Base-by-base conservation (phyloP, 2,113 vertebrate species). In the Callionymus lyra region DNA sequence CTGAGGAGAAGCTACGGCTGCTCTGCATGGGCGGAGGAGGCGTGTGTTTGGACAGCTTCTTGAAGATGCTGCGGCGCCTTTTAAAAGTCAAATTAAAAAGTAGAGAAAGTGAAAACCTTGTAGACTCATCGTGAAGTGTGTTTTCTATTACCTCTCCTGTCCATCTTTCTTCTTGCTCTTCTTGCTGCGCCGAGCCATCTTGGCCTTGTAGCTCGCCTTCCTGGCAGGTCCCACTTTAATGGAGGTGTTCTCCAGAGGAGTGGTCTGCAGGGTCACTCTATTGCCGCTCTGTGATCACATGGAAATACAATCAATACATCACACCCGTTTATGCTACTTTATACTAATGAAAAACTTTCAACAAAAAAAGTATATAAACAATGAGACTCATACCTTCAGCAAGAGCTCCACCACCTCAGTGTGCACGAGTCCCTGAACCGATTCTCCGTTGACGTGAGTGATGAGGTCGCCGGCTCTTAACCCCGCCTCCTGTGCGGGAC, bases 391-490 rank as follows among this genome's bases (percentile, higher is more conserved):
- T 49, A 96, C 93, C 89, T 96, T 97, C 15, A 97, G 84, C 60
- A 96, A 79, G 41, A 97, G 86, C 67, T 94, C 91, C 44, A 96
- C 91, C 0, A 96, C 91, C 0, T 97, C 93, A 16, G 87, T 89
- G 75, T 97, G 93, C 12, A 97, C 89, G 2, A 97, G 77, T 0
- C 93, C 93, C 68, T 93, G 84, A 21, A 97, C 91, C 0, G 91
- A 90, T 62, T 97, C 93, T 1, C 92, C 91, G 0, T 97, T 97
- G 44, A 97, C 80, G 0, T 97, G 93, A 1, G 93, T 97, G 77
- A 97, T 89, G 67, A 97, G 90, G 59, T 96, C 92, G 0, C 93
- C 91, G 0, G 93, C 88, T 11, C 85, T 85, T 47, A 97, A 72
- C 5, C 93, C 91, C 0, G 92, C 92, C 59, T 96, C 89, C 8